A percentile compares a stretch with the other conserved stretches of the same genome.
phyloP scores from a whole-genome alignment of 2,113 vertebrate genomes.

The Peromyscus californicus region DNA sequence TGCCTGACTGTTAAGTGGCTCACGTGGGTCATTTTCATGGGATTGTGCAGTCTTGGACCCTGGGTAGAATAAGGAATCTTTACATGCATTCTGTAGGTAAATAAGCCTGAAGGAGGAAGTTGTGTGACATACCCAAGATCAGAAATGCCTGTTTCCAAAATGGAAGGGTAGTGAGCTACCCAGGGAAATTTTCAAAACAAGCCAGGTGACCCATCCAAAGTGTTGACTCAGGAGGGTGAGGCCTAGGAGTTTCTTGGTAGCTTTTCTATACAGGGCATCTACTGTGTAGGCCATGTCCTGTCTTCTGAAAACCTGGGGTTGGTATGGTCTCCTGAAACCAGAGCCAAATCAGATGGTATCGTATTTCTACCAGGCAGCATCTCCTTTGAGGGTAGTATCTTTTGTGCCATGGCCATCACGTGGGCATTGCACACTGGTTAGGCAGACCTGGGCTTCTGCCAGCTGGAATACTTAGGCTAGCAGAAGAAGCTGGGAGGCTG shows the following conservation, averaged over 20 bases:
- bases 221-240: neutral
- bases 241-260: neutral
- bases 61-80: neutral
- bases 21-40: rapidly evolving
- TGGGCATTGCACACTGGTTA: neutral
- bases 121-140: neutral
- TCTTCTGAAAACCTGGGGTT: neutral
- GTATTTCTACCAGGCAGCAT: neutral
- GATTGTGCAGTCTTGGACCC: neutral
- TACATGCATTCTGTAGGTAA: neutral
- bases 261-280: neutral
- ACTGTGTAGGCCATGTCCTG: neutral
- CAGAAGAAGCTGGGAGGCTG: neutral
- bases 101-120: neutral
- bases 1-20: neutral
- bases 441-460: neutral
- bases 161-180: neutral
- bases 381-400: neutral
- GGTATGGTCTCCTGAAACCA: neutral
- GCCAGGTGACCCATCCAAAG: neutral
- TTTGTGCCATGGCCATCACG: neutral
- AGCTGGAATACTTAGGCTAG: neutral
- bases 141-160: neutral
- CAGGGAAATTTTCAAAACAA: neutral
- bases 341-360: neutral